Percentiles rank a stretch among this genome's conserved stretches.
phyloP scores from a whole-genome alignment of 1,140 invertebrate genomes.

The Lycorma delicatula region DNA sequence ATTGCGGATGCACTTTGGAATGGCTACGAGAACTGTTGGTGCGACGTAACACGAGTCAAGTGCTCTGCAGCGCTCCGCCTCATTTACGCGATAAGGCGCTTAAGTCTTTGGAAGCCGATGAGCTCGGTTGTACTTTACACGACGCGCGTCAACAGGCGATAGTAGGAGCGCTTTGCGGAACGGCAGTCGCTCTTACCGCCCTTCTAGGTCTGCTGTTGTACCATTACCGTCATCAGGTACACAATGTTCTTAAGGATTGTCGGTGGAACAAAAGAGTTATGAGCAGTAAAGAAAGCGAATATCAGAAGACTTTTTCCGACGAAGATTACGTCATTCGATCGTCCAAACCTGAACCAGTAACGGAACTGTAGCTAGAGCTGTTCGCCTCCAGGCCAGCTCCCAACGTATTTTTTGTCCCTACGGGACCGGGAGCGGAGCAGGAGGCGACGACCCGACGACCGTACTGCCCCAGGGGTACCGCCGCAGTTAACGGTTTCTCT shows the following conservation, averaged over 20 bases:
- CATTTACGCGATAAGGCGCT: conserved; percentile 59
- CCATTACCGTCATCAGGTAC: conserved; percentile 61
- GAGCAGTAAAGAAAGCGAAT: conserved; percentile 72
- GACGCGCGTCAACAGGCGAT: conserved; percentile 68
- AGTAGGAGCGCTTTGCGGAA: conserved; percentile 60
- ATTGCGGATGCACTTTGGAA: conserved; percentile 69
- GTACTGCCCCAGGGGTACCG: conserved; percentile 46
- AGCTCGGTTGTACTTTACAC: conserved; percentile 68
- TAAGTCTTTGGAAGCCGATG: conserved; percentile 56
- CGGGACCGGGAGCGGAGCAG: conserved; percentile 44
- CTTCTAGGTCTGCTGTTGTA: conserved; percentile 62
- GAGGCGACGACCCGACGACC: conserved; percentile 33
- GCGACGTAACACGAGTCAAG: conserved; percentile 58
- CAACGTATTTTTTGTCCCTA: conserved; percentile 53
- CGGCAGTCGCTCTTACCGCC: conserved; percentile 54
- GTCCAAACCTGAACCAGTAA: conserved; percentile 70
- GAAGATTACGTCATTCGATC: conserved; percentile 51
- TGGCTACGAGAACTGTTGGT: conserved; percentile 71
- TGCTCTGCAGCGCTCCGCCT: conserved; percentile 63
- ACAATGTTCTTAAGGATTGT: conserved; percentile 69
- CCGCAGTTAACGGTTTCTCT: conserved; percentile 62
- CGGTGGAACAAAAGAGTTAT: conserved; percentile 70
- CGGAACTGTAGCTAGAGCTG: conserved; percentile 89
- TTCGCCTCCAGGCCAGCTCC: conserved; percentile 53
- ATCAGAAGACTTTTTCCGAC: conserved; percentile 78